Percentiles rank a stretch among this genome's conserved stretches.
phyloP scores from a whole-genome alignment of 2,797 vertebrate genomes.

The Spinus olivaceus region DNA sequence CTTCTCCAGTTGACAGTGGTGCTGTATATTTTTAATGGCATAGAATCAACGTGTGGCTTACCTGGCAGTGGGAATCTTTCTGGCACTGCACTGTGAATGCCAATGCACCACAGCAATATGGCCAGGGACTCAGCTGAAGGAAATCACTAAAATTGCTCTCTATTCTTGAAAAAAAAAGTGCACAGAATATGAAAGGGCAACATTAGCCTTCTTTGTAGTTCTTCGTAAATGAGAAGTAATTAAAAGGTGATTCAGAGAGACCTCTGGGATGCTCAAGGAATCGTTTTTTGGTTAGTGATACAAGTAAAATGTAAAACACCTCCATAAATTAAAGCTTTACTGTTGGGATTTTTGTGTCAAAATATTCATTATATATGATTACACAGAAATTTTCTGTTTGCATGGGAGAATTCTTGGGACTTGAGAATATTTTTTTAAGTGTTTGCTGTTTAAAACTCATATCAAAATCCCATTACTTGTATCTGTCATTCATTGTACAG shows the following conservation, averaged over 20 bases:
- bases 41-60: rapidly evolving
- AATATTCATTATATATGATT: background rate
- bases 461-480: background rate
- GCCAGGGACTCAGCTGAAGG: background rate
- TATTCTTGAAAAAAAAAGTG: background rate
- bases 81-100: background rate
- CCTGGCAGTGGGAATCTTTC: background rate
- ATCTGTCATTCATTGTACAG: background rate
- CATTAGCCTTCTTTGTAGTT: background rate
- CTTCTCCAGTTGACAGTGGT: background rate
- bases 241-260: background rate
- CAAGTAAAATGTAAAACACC: background rate
- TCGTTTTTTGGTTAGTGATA: background rate
- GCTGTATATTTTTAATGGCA: background rate
- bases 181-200: background rate
- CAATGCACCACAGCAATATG: background rate
- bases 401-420: background rate
- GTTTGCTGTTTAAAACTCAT: background rate
- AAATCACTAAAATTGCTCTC: background rate
- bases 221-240: background rate
- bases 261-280: background rate
- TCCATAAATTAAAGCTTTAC: background rate
- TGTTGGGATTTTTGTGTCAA: background rate
- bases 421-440: background rate
- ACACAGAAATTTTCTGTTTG: background rate